phyloP scores from a whole-genome alignment of 2,113 vertebrate species.

The Sylvia atricapilla region DNA sequence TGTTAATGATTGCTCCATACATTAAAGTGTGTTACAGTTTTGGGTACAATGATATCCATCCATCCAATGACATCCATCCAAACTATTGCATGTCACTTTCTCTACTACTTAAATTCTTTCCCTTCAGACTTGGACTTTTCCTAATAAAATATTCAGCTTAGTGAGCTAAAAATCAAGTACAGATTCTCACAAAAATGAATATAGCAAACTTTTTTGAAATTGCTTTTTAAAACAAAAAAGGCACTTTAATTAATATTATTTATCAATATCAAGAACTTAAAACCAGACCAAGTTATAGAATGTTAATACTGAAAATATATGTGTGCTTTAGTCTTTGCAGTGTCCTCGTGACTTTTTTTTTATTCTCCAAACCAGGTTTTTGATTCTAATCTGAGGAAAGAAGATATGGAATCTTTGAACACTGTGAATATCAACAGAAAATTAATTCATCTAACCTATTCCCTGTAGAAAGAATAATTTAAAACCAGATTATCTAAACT shows the following conservation, averaged over 20 bases:
- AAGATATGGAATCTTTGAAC: constrained; percentile 9
- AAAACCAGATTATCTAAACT: not conserved
- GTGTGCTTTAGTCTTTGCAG: not conserved
- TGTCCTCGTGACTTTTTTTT: not conserved
- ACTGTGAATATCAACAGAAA: constrained; percentile 24
- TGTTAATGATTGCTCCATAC: not conserved
- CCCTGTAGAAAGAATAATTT: constrained; percentile 25
- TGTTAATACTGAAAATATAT: not conserved
- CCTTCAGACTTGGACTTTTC: not conserved
- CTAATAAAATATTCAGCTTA: not conserved
- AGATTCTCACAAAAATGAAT: not conserved
- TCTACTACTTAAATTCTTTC: not conserved
- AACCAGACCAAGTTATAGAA: not conserved
- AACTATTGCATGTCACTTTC: not conserved
- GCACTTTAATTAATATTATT: not conserved
- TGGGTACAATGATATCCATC: not conserved
- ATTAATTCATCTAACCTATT: constrained; percentile 21
- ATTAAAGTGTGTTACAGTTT: not conserved
- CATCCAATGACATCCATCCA: not conserved
- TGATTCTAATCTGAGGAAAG: constrained; percentile 25
- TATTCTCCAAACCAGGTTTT: constrained; percentile 36
- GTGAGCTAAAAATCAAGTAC: not conserved
- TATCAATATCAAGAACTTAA: not conserved
- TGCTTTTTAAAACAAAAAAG: not conserved
- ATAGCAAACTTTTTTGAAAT: not conserved